Evolutionary conservation across 2,888 invertebrate genomes (phyloP), one percentile per base, ranked within the genome.

Genomic region (Xylocampa areola): DNA sequence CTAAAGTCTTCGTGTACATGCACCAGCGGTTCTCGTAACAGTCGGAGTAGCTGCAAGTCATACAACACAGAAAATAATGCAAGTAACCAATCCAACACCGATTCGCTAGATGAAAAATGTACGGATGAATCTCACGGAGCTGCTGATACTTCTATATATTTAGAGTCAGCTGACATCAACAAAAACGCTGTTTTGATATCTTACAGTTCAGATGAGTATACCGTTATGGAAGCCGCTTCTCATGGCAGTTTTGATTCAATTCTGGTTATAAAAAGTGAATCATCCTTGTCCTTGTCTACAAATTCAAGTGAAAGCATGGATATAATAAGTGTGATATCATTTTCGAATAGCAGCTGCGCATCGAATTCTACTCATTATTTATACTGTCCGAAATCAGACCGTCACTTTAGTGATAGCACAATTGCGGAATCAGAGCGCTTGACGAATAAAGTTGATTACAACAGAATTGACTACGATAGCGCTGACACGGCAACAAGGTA

Each of bases 311-410:
- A 63, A 19, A 71, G 58, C 40, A 41, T 70, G 7, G 63, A 61
- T 21, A 73, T 73, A n/a, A 73, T 80, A 27, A 85, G 83, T 54
- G 51, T 82, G 2, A 64, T 81, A 59, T 83, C 84, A 14, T 54
- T 77, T 17, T 66, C 70, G 13, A 44, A 44, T 19, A 77, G 75
- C 44, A 76, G 59, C 23, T 62, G 65, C 13, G 57, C 62, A 23
- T 60, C 76, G 6, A 63, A 66, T 35, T 73, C 76, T 7, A 76
- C 76, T 35, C 72, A 71, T 35, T 76, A 72, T 53, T 25, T 77
- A 13, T 70, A 58, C 36, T 67, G 47, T 44, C 55, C 70, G 11
- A 48, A 48, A 51, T 69, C 68, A 27, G 48, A 23, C 16, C 17
- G 6, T 16, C 4, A 40, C 36, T 44, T 29, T 27, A 68, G 35